phyloP scores from a whole-genome alignment of 1,140 invertebrate species.

The Saccostrea cuccullata region DNA sequence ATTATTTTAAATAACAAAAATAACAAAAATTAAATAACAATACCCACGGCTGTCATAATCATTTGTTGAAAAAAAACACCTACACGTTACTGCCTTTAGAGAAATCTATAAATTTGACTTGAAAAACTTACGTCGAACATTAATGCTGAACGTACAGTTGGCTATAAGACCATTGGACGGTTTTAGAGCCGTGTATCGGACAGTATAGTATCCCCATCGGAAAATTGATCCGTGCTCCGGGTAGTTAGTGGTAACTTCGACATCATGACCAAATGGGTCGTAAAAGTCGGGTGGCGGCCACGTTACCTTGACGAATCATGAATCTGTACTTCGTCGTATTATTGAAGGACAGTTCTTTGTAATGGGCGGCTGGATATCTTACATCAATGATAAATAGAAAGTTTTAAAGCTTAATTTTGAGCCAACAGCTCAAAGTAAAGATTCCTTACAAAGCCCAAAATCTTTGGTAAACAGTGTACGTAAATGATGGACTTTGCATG shows the following conservation, averaged over 20 bases:
- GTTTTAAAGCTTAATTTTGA: too few relatives aligned
- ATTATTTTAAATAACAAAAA: too few relatives aligned
- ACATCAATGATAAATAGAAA: too few relatives aligned
- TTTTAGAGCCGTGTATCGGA: slow-evolving; percentile 54
- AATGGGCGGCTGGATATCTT: background rate
- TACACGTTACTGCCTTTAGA: too few relatives aligned
- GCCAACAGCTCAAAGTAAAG: too few relatives aligned
- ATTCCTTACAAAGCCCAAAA: too few relatives aligned
- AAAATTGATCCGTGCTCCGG: slow-evolving; percentile 38
- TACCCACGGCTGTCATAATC: too few relatives aligned
- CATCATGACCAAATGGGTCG: slow-evolving; percentile 45
- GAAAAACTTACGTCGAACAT: slow-evolving; percentile 54
- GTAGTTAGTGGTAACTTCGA: slow-evolving; percentile 54
- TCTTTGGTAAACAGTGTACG: too few relatives aligned
- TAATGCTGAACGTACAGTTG: slow-evolving; percentile 52
- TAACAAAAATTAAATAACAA: too few relatives aligned
- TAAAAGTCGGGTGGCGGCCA: slow-evolving; percentile 50
- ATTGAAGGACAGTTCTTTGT: background rate
- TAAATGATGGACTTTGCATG: too few relatives aligned
- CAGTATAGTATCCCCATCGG: slow-evolving; percentile 57
- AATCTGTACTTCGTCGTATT: background rate
- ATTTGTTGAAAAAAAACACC: too few relatives aligned
- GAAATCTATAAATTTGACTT: background rate
- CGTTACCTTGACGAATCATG: background rate
- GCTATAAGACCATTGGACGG: slow-evolving; percentile 47